phyloP scores from a whole-genome alignment of 2,797 vertebrate genomes.

The Dicrostonyx torquatus region DNA sequence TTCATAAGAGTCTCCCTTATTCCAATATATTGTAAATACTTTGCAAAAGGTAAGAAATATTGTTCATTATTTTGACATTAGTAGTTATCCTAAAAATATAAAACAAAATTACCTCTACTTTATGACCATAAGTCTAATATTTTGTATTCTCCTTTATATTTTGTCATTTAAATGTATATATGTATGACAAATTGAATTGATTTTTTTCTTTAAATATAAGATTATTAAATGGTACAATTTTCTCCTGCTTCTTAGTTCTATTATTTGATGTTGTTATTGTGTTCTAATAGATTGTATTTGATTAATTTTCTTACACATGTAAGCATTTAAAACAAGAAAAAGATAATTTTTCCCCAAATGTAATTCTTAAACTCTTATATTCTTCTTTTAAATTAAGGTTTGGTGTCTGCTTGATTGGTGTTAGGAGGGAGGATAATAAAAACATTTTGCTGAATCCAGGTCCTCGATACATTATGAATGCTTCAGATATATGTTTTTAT shows the following conservation, averaged over 20 bases:
- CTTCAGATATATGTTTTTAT: conserved; percentile 91
- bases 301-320: background rate
- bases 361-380: conserved; percentile 77
- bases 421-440: conserved; percentile 92
- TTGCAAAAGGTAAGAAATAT: conserved; percentile 2
- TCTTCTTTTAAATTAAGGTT: conserved; percentile 88
- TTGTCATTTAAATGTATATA: background rate
- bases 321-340: conserved; percentile 19
- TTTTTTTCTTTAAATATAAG: background rate
- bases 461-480: conserved; percentile 91
- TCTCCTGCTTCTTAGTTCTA: background rate
- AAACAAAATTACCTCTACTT: background rate
- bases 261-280: background rate
- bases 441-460: conserved; percentile 92
- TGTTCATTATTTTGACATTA: background rate
- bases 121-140: background rate
- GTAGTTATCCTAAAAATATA: background rate
- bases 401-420: conserved; percentile 92
- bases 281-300: background rate
- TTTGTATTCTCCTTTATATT: background rate
- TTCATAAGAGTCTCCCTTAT: background rate
- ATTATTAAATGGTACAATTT: background rate
- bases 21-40: background rate
- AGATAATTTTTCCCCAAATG: conserved; percentile 29
- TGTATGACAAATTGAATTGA: background rate